These are phyloP conservation scores for Phylloscopus trochiloides DNA, from an alignment of 2,113 vertebrate species.

Conservation along the genomic window DNA sequence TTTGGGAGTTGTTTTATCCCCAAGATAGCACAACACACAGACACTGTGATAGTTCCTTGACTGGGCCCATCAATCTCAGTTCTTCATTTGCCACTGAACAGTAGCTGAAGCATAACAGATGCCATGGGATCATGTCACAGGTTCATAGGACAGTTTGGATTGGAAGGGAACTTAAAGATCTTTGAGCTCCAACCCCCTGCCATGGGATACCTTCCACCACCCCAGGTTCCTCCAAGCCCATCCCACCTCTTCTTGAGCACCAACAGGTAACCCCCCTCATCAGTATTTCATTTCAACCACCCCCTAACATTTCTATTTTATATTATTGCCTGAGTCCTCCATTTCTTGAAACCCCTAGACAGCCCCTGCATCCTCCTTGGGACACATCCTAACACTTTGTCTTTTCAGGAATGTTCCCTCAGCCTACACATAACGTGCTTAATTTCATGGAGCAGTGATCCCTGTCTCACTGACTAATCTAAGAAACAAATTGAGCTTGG, in stretches of 20 bases:
- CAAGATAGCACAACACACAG: background rate
- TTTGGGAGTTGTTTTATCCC: background rate
- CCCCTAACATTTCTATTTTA: background rate
- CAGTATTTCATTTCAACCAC: background rate
- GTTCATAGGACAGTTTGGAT: background rate
- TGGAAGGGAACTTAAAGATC: background rate
- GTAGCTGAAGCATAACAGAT: background rate
- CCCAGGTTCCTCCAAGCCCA: background rate
- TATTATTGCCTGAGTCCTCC: background rate
- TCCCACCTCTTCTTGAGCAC: background rate
- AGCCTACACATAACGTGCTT: background rate
- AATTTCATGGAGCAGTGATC: slow-evolving; percentile 58
- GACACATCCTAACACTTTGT: background rate
- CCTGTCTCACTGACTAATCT: slow-evolving; percentile 9
- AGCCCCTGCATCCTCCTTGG: background rate
- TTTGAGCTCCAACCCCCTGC: background rate
- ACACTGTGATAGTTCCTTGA: background rate
- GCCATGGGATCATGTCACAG: background rate
- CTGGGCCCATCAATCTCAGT: background rate
- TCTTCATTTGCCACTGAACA: background rate
- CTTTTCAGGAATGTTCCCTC: background rate
- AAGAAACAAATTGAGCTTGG: background rate
- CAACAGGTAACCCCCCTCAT: background rate
- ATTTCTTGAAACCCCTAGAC: background rate
- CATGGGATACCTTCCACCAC: background rate